Evolutionary conservation across 2,888 invertebrate genomes (phyloP), one percentile per base, ranked within the genome.

Genomic region (Bhutanitis thaidina): DNA sequence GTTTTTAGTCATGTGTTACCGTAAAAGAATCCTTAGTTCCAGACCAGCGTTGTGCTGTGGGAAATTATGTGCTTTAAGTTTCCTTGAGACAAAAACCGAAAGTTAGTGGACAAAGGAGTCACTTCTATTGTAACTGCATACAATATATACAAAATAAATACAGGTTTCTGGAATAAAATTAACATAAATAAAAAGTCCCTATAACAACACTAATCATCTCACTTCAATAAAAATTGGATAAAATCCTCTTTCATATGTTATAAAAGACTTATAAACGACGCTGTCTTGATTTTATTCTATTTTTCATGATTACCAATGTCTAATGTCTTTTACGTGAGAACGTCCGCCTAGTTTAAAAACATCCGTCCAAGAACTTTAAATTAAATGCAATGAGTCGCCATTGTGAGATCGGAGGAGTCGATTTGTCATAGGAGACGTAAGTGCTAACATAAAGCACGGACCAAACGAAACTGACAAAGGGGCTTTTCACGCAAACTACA

Each of bases 381-480:
- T 77, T 72, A 68, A 72, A 71, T 64, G 65, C 79, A 75, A 71
- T 76, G 77, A 80, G 75, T 77, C 65, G 74, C 67, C 75, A 74
- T 75, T 77, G 74, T 77, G 72, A 68, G 72, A 74, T 69, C 71
- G 68, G 65, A 67, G 75, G 71, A 53, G 58, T 71, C 74, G 74
- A 88, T 88, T 88, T 82, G 79, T 89, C 88, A 89, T 88, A 80
- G 61, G 74, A 66, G 75, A 74, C 81, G 69, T 84, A 84, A 87
- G 86, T 81, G 67, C 74, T 71, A 75, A 77, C 83, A 85, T 87
- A 86, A 87, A 80, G 85, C 76, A 76, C 76, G 85, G 69, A 80
- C 87, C 79, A 82, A 84, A 86, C 77, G 82, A 69, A 81, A 77
- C 78, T 77, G 77, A 89, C 89, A 89, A 89, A 85, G 81, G 71